phyloP scores from a whole-genome alignment of 2,113 vertebrate genomes.

The Coptodon rendalli region DNA sequence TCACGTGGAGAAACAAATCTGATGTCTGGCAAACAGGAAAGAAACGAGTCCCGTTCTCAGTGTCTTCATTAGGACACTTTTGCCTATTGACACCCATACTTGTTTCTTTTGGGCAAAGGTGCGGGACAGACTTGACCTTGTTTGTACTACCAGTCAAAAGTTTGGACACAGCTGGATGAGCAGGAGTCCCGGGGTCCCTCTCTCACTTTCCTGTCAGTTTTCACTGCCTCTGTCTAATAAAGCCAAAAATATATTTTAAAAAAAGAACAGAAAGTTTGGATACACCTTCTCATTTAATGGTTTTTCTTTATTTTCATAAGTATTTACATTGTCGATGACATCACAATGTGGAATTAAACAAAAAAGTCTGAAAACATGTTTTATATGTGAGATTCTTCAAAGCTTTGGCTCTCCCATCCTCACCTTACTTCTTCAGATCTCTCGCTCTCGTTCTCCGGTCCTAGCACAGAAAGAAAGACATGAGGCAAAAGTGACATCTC shows the following conservation, averaged over 20 bases:
- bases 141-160: neutral
- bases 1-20: neutral
- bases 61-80: neutral
- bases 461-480: neutral
- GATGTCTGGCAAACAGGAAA: neutral
- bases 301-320: neutral
- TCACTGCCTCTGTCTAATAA: neutral
- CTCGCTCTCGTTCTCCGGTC: neutral
- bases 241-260: rapidly evolving
- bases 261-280: neutral
- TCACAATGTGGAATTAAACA: neutral
- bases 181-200: neutral
- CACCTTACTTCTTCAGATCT: neutral
- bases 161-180: neutral
- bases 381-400: neutral
- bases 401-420: neutral
- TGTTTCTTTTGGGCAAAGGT: neutral
- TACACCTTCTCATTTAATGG: rapidly evolving
- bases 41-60: neutral
- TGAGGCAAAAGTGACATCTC: neutral
- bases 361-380: neutral
- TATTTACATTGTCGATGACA: rapidly evolving
- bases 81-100: neutral
- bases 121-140: neutral
- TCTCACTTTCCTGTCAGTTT: neutral